A percentile compares a stretch with the other conserved stretches of the same genome.
Evolutionary conservation across 2,797 vertebrate genomes (phyloP).

Genomic region (Serranus cabrilla): DNA sequence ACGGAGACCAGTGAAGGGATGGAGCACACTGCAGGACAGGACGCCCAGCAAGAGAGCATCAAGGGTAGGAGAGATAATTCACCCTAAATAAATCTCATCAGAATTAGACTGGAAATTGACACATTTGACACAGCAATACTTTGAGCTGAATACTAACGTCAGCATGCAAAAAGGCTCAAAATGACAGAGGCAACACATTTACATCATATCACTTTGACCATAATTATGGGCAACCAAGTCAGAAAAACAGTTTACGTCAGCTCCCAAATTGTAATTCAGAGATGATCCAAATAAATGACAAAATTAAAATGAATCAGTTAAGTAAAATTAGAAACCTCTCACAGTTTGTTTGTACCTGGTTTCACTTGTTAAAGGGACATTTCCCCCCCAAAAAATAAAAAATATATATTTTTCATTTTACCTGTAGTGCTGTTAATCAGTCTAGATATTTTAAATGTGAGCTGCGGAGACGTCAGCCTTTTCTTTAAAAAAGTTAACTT

Average conservation of each 20-base stretch:
- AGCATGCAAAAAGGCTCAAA: neutral
- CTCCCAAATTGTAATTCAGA: neutral
- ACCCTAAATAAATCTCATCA: neutral
- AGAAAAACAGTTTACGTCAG: neutral
- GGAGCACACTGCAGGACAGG: conserved; percentile 78
- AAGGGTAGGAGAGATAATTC: conserved; percentile 63
- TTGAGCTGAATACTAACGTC: neutral
- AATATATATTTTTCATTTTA: too few relatives aligned
- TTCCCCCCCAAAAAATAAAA: too few relatives aligned
- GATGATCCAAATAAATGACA: neutral
- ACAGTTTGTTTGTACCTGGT: neutral
- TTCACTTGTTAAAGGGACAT: neutral
- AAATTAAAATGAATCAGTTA: neutral
- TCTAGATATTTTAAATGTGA: too few relatives aligned
- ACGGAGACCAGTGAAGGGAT: conserved; percentile 58
- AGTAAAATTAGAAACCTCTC: neutral
- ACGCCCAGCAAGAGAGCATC: conserved; percentile 73
- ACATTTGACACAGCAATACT: neutral
- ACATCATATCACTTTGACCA: neutral
- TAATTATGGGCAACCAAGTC: conserved; percentile 10
- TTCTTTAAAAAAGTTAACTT: too few relatives aligned
- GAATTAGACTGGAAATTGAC: neutral
- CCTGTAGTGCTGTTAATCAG: too few relatives aligned
- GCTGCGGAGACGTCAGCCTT: too few relatives aligned
- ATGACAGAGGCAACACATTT: neutral